Percentiles rank a stretch among this genome's conserved stretches.
These are phyloP conservation scores for fruit fly (Drosophila melanogaster) DNA, from an alignment of 1,140 invertebrate genomes.

Conservation along the genomic window Release_6_plus_ISO1_MT NT_037436.4:9406001-9406500, in stretches of 20 bases:
- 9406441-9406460: constrained; percentile 70
- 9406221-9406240: constrained; percentile 69
- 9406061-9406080: constrained; percentile 4
- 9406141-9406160: constrained; percentile 63
- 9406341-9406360: neutral
- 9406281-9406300: constrained; percentile 36
- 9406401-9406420: constrained; percentile 26
- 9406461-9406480: constrained; percentile 77
- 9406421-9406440: constrained; percentile 23
- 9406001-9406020: constrained; percentile 70
- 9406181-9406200: constrained; percentile 67
- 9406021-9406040: constrained; percentile 77
- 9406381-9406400: constrained; percentile 45
- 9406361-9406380: neutral
- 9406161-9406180: constrained; percentile 51
- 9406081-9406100: constrained; percentile 31
- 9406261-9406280: constrained; percentile 42
- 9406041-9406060: neutral
- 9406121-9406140: constrained; percentile 61
- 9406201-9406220: constrained; percentile 59
- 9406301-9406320: constrained; percentile 15
- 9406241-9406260: constrained; percentile 44
- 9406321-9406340: constrained; percentile 2
- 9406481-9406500: constrained; percentile 66
- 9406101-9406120: constrained; percentile 51